Conservation (phyloP, 2,113 vertebrate species). For the Pavo muticus region DNA sequence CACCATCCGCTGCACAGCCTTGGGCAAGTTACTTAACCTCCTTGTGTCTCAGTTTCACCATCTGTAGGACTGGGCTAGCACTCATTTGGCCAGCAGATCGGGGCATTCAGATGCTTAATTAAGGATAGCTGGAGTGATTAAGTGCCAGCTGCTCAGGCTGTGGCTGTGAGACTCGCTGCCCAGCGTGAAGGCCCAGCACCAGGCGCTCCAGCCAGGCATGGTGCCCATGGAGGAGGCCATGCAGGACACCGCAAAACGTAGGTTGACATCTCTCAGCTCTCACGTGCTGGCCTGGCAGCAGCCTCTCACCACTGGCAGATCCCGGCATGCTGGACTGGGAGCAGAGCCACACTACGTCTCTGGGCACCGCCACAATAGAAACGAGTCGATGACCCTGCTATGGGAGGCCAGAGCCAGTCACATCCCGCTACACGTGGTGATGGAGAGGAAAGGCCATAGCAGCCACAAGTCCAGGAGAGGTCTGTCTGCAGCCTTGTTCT, state of each 20-base stretch:
- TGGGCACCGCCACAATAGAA: background rate
- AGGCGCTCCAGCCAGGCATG: accelerated
- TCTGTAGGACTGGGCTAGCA: slow-evolving; percentile 50
- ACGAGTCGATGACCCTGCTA: accelerated
- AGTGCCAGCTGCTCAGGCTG: slow-evolving; percentile 52
- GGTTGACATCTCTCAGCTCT: background rate
- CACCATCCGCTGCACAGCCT: slow-evolving; percentile 58
- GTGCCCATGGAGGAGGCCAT: background rate
- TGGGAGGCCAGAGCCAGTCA: background rate
- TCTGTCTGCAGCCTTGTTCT: background rate
- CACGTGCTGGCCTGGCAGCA: background rate
- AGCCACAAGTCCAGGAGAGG: background rate
- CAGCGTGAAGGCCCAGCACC: accelerated
- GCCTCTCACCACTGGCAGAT: background rate
- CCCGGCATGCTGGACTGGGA: background rate
- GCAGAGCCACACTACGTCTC: background rate
- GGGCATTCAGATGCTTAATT: slow-evolving; percentile 52
- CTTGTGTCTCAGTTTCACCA: slow-evolving; percentile 51
- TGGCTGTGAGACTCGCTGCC: background rate
- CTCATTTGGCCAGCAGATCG: slow-evolving; percentile 17
- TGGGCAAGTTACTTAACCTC: slow-evolving; percentile 53
- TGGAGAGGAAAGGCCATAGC: background rate
- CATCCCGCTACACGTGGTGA: accelerated
- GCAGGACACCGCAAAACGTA: background rate
- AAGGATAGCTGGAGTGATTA: slow-evolving; percentile 65